Conservation (phyloP, 2,797 vertebrate species). For the Esox lucius region DNA sequence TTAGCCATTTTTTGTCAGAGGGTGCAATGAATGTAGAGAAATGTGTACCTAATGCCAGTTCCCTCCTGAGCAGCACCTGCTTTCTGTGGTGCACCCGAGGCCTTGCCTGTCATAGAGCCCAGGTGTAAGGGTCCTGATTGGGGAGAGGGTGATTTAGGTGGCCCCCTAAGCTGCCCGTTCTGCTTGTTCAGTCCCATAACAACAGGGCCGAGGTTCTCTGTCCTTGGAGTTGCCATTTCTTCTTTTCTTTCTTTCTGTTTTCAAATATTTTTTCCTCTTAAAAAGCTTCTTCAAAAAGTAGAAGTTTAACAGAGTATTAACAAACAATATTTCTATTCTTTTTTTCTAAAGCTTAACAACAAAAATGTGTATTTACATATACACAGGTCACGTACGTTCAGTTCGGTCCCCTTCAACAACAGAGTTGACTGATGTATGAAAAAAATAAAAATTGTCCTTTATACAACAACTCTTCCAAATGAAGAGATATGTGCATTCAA, state of each 20-base stretch:
- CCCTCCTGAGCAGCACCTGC: slow-evolving; percentile 63
- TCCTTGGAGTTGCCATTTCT: slow-evolving; percentile 75
- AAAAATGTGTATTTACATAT: slow-evolving; percentile 76
- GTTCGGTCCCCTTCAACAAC: slow-evolving; percentile 72
- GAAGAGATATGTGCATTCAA: slow-evolving; percentile 81
- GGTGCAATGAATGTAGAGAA: background rate
- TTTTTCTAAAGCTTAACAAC: slow-evolving; percentile 63
- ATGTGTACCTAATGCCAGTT: slow-evolving; percentile 62
- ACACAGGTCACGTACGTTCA: slow-evolving; percentile 61
- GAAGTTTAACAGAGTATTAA: slow-evolving; percentile 74
- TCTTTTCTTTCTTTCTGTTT: slow-evolving; percentile 26
- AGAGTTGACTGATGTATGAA: slow-evolving; percentile 71
- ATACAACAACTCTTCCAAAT: slow-evolving; percentile 79
- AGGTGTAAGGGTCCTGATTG: slow-evolving; percentile 60
- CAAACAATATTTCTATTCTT: slow-evolving; percentile 70
- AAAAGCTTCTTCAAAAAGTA: slow-evolving; percentile 68
- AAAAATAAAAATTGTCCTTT: slow-evolving; percentile 55
- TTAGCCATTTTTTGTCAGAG: background rate
- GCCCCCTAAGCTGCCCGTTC: slow-evolving; percentile 78
- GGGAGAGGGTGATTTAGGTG: slow-evolving; percentile 67
- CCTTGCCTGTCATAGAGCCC: slow-evolving; percentile 56
- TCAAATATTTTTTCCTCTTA: slow-evolving; percentile 42
- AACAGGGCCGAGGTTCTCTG: slow-evolving; percentile 69
- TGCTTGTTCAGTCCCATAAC: slow-evolving; percentile 79
- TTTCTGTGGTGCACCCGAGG: slow-evolving; percentile 57